phyloP scores from a whole-genome alignment of 2,888 invertebrate species.

The Gerosis bhagava region DNA sequence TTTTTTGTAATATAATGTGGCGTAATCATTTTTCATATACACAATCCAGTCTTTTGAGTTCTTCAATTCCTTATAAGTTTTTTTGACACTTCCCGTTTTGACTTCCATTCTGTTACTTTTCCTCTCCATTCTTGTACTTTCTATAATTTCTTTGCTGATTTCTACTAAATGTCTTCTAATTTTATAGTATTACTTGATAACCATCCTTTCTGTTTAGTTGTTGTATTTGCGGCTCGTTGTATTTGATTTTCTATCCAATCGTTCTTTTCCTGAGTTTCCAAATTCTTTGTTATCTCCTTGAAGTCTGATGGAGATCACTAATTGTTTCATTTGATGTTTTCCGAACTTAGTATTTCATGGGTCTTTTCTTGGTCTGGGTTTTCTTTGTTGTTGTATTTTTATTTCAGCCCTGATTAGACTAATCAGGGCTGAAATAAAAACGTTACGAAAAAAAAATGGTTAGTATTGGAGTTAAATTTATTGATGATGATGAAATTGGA shows the following conservation, averaged over 20 bases:
- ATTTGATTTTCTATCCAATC: conserved; percentile 6
- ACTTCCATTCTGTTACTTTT: not conserved
- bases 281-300: conserved; percentile 3
- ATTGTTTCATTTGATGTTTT: conserved; percentile 5
- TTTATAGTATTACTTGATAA: not conserved
- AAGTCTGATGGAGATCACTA: not conserved
- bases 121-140: not conserved
- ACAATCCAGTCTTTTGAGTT: not conserved
- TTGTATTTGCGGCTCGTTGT: too few species aligned
- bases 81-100: not conserved
- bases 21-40: not conserved
- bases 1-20: too few species aligned
- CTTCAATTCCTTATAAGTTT: not conserved
- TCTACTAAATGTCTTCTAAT: not conserved
- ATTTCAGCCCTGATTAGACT: conserved; percentile 19
- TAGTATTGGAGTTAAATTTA: conserved; percentile 22
- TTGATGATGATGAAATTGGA: conserved; percentile 10
- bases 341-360: conserved; percentile 17
- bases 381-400: too few species aligned
- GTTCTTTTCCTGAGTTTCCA: conserved; percentile 13
- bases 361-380: too few species aligned
- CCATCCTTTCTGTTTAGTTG: not conserved
- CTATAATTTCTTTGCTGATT: not conserved
- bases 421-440: too few species aligned
- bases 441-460: too few species aligned